Percentiles rank a stretch among this genome's conserved stretches.
These are phyloP conservation scores for Eriocheir sinensis DNA, from an alignment of 1,140 invertebrate species.

Conservation along the genomic window DNA sequence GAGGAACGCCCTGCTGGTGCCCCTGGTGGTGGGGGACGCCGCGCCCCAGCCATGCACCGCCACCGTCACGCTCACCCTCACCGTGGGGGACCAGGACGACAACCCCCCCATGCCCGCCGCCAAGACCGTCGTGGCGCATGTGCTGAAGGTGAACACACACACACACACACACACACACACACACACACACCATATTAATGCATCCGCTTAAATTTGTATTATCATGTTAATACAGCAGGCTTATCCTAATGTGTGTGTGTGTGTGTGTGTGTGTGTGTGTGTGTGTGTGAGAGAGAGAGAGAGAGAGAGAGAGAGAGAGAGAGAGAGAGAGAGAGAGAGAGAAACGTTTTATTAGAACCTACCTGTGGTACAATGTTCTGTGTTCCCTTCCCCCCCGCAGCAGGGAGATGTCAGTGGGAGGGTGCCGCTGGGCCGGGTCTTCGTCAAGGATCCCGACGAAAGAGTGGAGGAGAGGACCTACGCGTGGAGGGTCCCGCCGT, in stretches of 20 bases:
- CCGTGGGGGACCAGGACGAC: slow-evolving; percentile 37
- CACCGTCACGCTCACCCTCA: slow-evolving; percentile 41
- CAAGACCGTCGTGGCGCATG: slow-evolving; percentile 30
- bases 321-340: neutral
- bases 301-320: neutral
- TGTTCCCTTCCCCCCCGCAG: neutral
- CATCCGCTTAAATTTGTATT: neutral
- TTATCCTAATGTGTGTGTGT: neutral
- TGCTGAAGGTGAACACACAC: neutral
- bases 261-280: slow-evolving; percentile 14
- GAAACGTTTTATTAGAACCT: neutral
- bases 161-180: slow-evolving; percentile 22
- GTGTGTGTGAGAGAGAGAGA: neutral
- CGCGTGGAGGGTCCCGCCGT: slow-evolving; percentile 24
- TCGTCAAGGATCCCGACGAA: slow-evolving; percentile 34
- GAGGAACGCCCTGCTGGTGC: slow-evolving; percentile 9
- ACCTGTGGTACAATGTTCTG: neutral
- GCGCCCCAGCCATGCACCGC: neutral
- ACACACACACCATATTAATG: neutral
- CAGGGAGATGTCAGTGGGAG: neutral
- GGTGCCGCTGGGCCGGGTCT: neutral
- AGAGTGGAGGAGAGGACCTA: neutral
- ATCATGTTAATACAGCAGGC: neutral
- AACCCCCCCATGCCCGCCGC: neutral
- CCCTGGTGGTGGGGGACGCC: slow-evolving; percentile 40